Evolutionary conservation across 2,797 vertebrate genomes (phyloP), one percentile per base, ranked within the genome.

Genomic region (Smutsia temminckii): DNA sequence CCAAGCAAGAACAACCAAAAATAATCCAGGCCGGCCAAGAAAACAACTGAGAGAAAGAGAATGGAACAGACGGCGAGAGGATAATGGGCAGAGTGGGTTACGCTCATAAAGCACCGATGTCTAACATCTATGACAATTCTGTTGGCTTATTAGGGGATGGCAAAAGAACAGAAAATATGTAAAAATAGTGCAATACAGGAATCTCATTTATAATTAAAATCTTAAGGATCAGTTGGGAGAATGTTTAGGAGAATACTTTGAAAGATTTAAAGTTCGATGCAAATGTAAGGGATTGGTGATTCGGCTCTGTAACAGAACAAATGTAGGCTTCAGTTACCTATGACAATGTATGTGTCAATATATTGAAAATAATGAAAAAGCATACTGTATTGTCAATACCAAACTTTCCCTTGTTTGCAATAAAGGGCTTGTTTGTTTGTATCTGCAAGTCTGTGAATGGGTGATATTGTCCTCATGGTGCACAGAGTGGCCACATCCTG

Each of bases 131-230:
- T n/a, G 32, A 92, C 74, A 57, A 85, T 40, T 68, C 75, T 66
- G 18, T 29, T 69, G 72, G 64, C 74, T 91, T 93, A 64, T n/a
- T 64, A 77, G 57, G 37, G 34, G 55, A 40, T 2, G 8, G 21
- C 21, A 63, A 91, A 92, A 90, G 81, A 72, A 94, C 16, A 51
- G 72, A 55, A 90, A 83, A 77, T 61, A 64, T 8, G 51, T 59
- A 85, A 96, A 92, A 89, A 91, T 74, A 2, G 2, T 34, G 27
- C 57, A 72, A 34, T 61, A 75, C 27, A 32, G 32, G 32, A 91
- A 63, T 90, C 57, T 96, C 85, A 93, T 88, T 95, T 74, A 91
- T 16, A 63, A 34, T 84, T 63, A 94, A 59, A 23, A 34, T 46
- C 49, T 55, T 5, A 42, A 71, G 53, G 27, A 6, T 69, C 46